Base-by-base conservation (phyloP, 92 coral and sea anemone genomes). In the Porites evermanni region DNA sequence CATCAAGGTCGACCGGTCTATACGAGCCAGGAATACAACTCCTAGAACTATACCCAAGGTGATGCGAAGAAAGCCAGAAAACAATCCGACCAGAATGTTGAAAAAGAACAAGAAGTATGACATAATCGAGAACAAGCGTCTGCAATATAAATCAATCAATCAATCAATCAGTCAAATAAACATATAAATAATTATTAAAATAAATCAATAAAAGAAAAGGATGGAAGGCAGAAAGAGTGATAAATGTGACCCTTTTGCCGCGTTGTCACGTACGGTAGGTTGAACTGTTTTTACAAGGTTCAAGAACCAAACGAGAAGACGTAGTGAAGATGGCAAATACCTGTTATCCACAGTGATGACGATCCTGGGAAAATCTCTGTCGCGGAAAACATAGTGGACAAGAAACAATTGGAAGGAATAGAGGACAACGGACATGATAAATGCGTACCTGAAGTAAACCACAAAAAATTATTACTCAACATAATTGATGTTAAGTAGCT, bases 41-140 rank as follows among this genome's bases (percentile, higher is more conserved):
- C 93, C 93, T 9, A 93, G 70, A 10, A 89, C 18, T 29, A 81
- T 72, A n/a, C 92, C 94, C 58, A 86, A 86, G 2, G 91, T 1
- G 38, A 93, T 87, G 32, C 96, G 96, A 44, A 75, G 6, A 4
- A 91, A 56, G n/a, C 93, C 89, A 1, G 96, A 88, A 74, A 89
- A 47, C 11, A 87, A 0, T 12, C 98, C 98, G 44, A 95, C 90
- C 64, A 95, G 66, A 78, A 95, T 84, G 85, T 95, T 93, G 70
- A 83, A 87, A 87, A 95, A 95, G 94, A 93, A 95, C 56, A 93
- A 88, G 88, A 95, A 91, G 73, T 69, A 95, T 6, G 96, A 83
- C 59, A 88, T 73, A 72, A 93, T 89, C 79, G 77, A 89, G 72
- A 69, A 86, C 8, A 88, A 60, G 66, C 93, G 98, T n/a, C 82